A percentile compares a stretch with the other conserved stretches of the same genome.
These are phyloP conservation scores for Oreochromis spilurus DNA, from an alignment of 2,113 vertebrate species.

Conservation along the genomic window DNA sequence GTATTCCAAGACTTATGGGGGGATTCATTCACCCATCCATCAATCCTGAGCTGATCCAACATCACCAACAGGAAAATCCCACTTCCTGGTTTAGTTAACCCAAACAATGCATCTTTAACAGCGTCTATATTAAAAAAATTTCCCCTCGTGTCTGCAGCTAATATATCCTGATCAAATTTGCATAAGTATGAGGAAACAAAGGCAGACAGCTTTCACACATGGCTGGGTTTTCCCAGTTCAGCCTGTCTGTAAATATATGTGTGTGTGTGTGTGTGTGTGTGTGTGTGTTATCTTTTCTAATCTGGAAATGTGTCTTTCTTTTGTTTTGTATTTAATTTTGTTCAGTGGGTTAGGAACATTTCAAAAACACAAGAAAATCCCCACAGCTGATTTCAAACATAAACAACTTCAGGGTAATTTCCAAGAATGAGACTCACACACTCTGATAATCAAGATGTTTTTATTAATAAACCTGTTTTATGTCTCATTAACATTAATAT, in stretches of 20 bases:
- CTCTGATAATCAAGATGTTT: too few species aligned
- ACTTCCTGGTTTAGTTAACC: background rate
- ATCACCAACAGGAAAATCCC: background rate
- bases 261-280: background rate
- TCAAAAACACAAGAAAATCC: background rate
- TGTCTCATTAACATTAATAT: background rate
- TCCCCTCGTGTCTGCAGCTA: background rate
- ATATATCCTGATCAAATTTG: background rate
- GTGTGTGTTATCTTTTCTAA: background rate
- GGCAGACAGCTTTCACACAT: background rate
- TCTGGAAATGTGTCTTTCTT: background rate
- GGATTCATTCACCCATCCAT: background rate
- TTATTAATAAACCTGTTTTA: background rate
- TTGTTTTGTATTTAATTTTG: background rate
- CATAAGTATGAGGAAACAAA: background rate
- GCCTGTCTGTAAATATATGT: fast-evolving
- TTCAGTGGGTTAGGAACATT: background rate
- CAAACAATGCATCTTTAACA: background rate
- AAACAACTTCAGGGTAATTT: background rate
- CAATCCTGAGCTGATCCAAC: background rate
- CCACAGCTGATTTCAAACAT: background rate
- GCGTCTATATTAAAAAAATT: background rate
- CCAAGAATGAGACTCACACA: background rate
- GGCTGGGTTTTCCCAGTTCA: background rate
- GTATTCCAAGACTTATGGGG: background rate